These are phyloP conservation scores for Pteromalus puparum DNA, from an alignment of 1,140 invertebrate species.

Conservation along the genomic window DNA sequence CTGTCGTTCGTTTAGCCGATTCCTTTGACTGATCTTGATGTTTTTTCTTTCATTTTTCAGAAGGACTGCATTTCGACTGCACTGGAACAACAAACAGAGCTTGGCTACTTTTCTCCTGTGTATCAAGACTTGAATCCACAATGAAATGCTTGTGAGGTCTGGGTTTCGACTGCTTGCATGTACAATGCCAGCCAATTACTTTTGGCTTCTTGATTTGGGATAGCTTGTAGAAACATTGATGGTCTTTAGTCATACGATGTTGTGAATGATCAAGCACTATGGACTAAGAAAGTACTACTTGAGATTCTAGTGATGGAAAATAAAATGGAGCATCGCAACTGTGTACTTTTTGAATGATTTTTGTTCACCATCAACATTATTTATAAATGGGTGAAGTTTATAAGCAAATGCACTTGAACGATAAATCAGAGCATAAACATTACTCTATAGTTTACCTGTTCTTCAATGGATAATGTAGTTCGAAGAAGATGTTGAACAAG, in stretches of 20 bases:
- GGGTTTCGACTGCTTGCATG: slow-evolving; percentile 8
- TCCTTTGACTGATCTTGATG: background rate
- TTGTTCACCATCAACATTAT: slow-evolving; percentile 47
- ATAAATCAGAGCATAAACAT: slow-evolving; percentile 65
- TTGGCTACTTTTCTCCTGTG: background rate
- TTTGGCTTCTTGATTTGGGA: slow-evolving; percentile 71
- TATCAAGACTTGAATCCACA: background rate
- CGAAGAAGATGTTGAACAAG: slow-evolving; percentile 60
- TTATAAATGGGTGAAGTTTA: slow-evolving; percentile 71
- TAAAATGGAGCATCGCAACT: background rate
- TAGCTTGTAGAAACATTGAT: slow-evolving; percentile 53
- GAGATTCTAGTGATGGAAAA: background rate
- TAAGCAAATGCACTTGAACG: slow-evolving; percentile 65
- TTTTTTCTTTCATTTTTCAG: slow-evolving; percentile 41
- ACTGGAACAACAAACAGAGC: background rate
- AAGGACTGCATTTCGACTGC: background rate
- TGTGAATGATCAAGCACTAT: background rate
- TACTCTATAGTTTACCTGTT: slow-evolving; percentile 69
- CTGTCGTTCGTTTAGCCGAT: background rate
- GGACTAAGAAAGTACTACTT: background rate
- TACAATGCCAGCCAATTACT: slow-evolving; percentile 70
- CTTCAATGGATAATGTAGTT: slow-evolving; percentile 71
- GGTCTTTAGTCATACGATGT: background rate
- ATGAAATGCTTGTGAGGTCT: slow-evolving; percentile 39
- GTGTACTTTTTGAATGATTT: background rate